phyloP scores from a whole-genome alignment of 2,797 vertebrate genomes.

The Amblyopsis hoosieri region DNA sequence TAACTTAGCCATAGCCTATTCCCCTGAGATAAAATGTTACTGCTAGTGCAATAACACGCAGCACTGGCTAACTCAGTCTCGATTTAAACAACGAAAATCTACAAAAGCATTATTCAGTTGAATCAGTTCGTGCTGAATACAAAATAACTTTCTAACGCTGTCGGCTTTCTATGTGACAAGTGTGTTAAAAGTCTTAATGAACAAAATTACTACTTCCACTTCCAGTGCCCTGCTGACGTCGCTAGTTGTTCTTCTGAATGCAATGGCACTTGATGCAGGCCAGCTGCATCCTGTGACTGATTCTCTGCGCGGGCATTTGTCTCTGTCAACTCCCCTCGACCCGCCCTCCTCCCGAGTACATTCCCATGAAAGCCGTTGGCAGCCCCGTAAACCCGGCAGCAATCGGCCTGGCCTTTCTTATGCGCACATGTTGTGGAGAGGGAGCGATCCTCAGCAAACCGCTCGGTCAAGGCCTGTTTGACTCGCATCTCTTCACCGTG shows the following conservation, averaged over 20 bases:
- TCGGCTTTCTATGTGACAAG: background rate
- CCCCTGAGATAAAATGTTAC: slow-evolving; percentile 23
- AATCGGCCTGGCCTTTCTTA: slow-evolving; percentile 40
- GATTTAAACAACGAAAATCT: slow-evolving; percentile 7
- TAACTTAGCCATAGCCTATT: slow-evolving; percentile 26
- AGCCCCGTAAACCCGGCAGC: slow-evolving; percentile 9
- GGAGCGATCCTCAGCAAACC: slow-evolving; percentile 17
- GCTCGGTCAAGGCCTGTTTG: slow-evolving; percentile 63
- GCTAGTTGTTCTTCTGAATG: slow-evolving; percentile 70
- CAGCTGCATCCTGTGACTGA: slow-evolving; percentile 80
- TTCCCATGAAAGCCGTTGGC: slow-evolving; percentile 66
- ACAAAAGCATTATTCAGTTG: background rate
- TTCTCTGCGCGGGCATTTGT: slow-evolving; percentile 71
- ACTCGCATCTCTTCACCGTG: slow-evolving; percentile 39
- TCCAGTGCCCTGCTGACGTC: slow-evolving; percentile 36
- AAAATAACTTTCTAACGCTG: background rate
- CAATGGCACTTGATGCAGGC: slow-evolving; percentile 71
- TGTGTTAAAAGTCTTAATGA: slow-evolving; percentile 32
- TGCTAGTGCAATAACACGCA: slow-evolving; percentile 51
- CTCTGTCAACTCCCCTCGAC: slow-evolving; percentile 65
- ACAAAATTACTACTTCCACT: slow-evolving; percentile 38
- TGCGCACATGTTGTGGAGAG: slow-evolving; percentile 39
- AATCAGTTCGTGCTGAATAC: background rate
- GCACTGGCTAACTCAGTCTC: slow-evolving; percentile 32
- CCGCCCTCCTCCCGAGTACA: slow-evolving; percentile 49